phyloP scores from a whole-genome alignment of 2,113 vertebrate species.

The Ceyx margarethae region DNA sequence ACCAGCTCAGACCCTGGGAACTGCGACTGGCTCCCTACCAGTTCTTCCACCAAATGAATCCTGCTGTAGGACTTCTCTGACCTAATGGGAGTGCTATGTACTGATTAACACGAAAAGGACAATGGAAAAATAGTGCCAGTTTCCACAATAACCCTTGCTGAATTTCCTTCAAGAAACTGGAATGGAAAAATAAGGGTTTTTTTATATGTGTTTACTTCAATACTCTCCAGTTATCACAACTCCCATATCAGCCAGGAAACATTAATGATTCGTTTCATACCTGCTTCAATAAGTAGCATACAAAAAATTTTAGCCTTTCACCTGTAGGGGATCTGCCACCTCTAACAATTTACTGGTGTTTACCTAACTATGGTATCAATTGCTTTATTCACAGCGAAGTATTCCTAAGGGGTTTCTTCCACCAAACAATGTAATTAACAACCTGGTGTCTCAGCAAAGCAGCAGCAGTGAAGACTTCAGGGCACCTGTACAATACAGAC shows the following conservation, averaged over 20 bases:
- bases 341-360: not conserved
- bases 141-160: slow-evolving; percentile 2
- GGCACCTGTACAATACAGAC: not conserved
- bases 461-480: not conserved
- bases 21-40: not conserved
- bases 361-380: not conserved
- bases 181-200: not conserved
- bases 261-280: not conserved
- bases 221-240: not conserved
- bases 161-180: not conserved
- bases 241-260: not conserved
- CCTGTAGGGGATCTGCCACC: not conserved
- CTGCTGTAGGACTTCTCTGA: not conserved
- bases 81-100: slow-evolving; percentile 19
- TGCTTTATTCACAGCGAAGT: not conserved
- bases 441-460: not conserved
- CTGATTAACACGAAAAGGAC: slow-evolving; percentile 40
- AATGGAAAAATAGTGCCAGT: slow-evolving; percentile 40
- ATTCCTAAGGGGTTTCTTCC: not conserved
- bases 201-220: not conserved
- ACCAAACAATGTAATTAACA: not conserved
- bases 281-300: not conserved
- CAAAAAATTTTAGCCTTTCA: not conserved
- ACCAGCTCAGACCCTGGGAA: not conserved
- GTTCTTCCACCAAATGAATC: not conserved